Evolutionary conservation across 2,797 vertebrate species (phyloP), one percentile per base, ranked within the genome.

Genomic region (Ateles fusciceps): DNA sequence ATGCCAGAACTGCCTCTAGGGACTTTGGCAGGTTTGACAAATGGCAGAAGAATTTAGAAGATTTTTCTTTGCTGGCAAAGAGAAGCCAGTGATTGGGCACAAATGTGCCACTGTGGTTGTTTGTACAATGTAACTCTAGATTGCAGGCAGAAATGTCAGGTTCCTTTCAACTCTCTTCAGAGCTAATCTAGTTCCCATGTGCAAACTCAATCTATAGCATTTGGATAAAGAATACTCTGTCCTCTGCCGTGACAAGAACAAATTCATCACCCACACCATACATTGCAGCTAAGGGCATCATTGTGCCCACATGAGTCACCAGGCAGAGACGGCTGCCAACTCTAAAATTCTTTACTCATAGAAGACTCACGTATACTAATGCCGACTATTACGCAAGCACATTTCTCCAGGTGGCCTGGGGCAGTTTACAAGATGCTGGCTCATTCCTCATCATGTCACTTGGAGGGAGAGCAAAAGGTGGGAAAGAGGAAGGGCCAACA

Each of bases 321-420:
- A 10, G 36, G 33, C 75, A 30, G 50, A 64, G 46, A n/a, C 1
- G 1, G 36, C 87, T 55, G 64, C 96, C 55, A 2, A 33, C 86
- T 50, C 1, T 22, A 42, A 81, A 87, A 55, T 85, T 30, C 86
- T 42, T 96, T 95, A 97, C 84, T 98, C 97, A 96, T 0, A 2
- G 55, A 85, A 12, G 94, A 80, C 55, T 97, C 96, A 94, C 68
- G 11, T 26, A 19, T 13, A 15, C 57, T 14, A 33, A 75, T 33
- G 19, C 42, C 86, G 68, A 26, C 46, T 21, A 7, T 74, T 61
- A 74, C 0, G 15, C 61, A 80, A 93, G 75, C 33, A 22, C 68
- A 89, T 96, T 86, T 91, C 87, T 88, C 78, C 55, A 5, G 9
- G 75, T n/a, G 61, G 14, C 89, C 68, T 1, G 1, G 48, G 57